Evolutionary conservation across 2,113 vertebrate species (phyloP).

Genomic region (Eptesicus fuscus): DNA sequence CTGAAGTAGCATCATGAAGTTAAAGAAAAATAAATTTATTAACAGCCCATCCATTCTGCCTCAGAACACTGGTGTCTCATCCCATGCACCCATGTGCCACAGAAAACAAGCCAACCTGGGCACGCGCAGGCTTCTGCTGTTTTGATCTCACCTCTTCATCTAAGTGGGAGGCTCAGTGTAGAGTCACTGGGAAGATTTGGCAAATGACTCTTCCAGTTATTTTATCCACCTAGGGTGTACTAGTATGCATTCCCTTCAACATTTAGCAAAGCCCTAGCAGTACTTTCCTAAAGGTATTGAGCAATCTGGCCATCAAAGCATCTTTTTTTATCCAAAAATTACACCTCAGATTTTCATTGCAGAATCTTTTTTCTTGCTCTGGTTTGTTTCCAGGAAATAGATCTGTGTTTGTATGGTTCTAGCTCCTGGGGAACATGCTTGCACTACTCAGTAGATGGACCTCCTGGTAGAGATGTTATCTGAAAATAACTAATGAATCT

Average conservation of each 20-base stretch:
- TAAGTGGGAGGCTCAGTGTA: neutral
- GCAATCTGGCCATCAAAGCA: neutral
- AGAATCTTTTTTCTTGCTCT: neutral
- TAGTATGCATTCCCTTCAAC: neutral
- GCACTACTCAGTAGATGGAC: neutral
- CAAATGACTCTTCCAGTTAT: neutral
- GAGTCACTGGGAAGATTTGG: neutral
- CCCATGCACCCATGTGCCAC: neutral
- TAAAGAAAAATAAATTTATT: neutral
- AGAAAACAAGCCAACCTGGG: neutral
- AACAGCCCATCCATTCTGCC: neutral
- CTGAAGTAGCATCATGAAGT: neutral
- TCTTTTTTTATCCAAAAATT: neutral
- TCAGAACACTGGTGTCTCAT: neutral
- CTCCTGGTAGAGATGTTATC: neutral
- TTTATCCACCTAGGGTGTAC: neutral
- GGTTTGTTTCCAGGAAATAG: neutral
- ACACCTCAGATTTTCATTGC: neutral
- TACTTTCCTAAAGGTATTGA: neutral
- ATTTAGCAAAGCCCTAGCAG: neutral
- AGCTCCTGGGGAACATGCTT: neutral
- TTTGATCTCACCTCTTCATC: neutral
- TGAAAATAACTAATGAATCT: neutral
- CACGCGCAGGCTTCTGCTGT: neutral
- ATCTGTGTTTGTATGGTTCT: neutral